phyloP scores from a whole-genome alignment of 2,797 vertebrate genomes.

The Callimico goeldii region DNA sequence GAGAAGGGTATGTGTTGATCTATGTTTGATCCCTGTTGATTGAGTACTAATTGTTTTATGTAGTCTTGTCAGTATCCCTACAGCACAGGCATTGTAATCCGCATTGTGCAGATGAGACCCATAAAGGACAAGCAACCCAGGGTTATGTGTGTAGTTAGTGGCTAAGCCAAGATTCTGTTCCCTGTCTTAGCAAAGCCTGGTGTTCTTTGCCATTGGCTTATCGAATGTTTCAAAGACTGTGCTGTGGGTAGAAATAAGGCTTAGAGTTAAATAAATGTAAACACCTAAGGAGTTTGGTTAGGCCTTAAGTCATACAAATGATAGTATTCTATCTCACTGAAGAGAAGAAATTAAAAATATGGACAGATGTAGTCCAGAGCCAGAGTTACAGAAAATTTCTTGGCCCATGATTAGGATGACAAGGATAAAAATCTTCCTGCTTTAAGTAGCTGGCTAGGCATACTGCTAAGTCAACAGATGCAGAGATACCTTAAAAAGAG shows the following conservation, averaged over 20 bases:
- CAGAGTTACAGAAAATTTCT: not conserved
- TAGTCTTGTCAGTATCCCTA: not conserved
- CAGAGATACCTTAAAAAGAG: not conserved
- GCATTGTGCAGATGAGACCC: not conserved
- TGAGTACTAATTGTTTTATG: not conserved
- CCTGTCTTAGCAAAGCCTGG: too few species aligned
- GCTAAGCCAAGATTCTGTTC: not conserved
- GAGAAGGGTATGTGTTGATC: not conserved
- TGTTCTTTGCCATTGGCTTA: not conserved
- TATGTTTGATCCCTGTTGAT: too few species aligned
- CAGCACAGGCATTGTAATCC: not conserved
- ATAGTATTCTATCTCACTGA: not conserved
- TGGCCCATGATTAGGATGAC: not conserved
- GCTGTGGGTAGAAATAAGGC: not conserved
- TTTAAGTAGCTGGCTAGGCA: not conserved
- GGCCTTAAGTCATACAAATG: not conserved
- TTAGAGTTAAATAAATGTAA: not conserved
- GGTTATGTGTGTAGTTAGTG: fast-evolving
- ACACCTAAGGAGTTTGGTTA: not conserved
- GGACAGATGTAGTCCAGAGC: not conserved
- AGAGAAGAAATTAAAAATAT: not conserved
- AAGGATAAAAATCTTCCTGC: not conserved
- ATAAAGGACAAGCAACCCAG: not conserved
- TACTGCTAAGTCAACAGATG: not conserved
- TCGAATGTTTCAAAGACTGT: too few species aligned